phyloP scores from a whole-genome alignment of 2,888 invertebrate genomes.

The Cryptops parisi region DNA sequence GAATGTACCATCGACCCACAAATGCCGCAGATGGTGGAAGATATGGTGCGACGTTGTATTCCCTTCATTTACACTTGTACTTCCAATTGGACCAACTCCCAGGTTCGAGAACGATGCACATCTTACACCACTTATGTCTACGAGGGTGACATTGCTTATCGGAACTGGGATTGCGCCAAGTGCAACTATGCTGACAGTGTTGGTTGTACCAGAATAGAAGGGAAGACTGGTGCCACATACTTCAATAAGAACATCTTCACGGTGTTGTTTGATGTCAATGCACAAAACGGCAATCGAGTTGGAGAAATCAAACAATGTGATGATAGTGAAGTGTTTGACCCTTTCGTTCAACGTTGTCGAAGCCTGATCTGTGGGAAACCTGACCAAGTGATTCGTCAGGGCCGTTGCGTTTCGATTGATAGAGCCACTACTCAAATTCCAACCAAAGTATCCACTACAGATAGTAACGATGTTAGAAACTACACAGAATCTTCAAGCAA shows the following conservation, averaged over 20 bases:
- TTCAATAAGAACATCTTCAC: conserved; percentile 33
- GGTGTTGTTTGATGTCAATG: conserved; percentile 33
- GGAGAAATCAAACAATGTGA: conserved; percentile 21
- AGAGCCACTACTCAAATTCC: neutral
- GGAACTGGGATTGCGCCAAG: conserved; percentile 36
- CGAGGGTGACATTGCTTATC: conserved; percentile 28
- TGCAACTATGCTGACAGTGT: conserved; percentile 32
- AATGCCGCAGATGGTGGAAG: conserved; percentile 28
- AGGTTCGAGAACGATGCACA: conserved; percentile 28
- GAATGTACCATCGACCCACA: conserved; percentile 32
- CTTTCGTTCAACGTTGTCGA: conserved; percentile 27
- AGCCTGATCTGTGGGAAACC: conserved; percentile 5
- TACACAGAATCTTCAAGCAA: no score
- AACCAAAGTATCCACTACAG: no score
- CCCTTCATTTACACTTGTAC: conserved; percentile 30
- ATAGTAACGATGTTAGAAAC: no score
- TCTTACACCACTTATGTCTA: conserved; percentile 35
- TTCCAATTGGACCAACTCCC: conserved; percentile 29
- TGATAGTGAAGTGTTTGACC: conserved; percentile 32
- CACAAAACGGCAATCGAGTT: conserved; percentile 22
- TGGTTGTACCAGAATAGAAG: conserved; percentile 16
- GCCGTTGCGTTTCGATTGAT: neutral
- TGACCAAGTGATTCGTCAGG: neutral
- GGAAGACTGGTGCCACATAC: conserved; percentile 24
- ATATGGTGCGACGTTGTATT: conserved; percentile 32